Evolutionary conservation across 2,888 invertebrate species (phyloP).

Genomic region (Lasioglossum oenotherae): DNA sequence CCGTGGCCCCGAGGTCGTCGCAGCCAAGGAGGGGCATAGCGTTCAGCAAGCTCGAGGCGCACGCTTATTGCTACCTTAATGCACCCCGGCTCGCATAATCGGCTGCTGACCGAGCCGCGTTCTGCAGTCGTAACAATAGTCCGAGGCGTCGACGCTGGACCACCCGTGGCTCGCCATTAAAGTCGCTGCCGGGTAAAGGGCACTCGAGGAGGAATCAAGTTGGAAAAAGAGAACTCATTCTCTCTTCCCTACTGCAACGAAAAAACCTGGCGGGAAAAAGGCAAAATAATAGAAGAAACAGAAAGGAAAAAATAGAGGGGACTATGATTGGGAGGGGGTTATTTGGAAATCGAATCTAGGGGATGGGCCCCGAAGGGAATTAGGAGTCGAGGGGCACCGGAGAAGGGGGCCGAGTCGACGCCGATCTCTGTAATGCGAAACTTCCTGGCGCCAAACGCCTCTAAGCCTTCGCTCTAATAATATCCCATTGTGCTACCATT

Average conservation of each 20-base stretch:
- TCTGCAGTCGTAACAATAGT: conserved; percentile 78
- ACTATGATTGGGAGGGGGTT: not conserved
- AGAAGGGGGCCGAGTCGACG: conserved; percentile 43
- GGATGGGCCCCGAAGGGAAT: conserved; percentile 44
- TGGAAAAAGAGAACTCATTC: conserved; percentile 40
- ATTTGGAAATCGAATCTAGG: conserved; percentile 49
- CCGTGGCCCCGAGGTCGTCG: not conserved
- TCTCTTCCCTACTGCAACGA: not conserved
- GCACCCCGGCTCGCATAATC: conserved; percentile 73
- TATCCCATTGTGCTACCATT: conserved; percentile 83
- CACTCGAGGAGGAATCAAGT: conserved; percentile 27
- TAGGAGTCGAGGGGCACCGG: conserved; percentile 56
- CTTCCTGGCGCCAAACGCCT: conserved; percentile 80
- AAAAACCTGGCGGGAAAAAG: not conserved
- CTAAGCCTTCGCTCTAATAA: conserved; percentile 80
- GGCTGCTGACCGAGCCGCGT: conserved; percentile 69
- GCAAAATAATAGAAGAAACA: not conserved
- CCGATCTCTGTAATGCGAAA: conserved; percentile 80
- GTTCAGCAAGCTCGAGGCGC: conserved; percentile 38
- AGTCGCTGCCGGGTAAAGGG: conserved; percentile 63
- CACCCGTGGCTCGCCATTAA: conserved; percentile 80
- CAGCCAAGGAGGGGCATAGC: not conserved
- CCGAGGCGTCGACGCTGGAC: conserved; percentile 77
- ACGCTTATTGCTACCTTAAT: conserved; percentile 73
- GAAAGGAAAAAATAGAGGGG: conserved; percentile 9